Base-by-base conservation (phyloP, 1,140 invertebrate genomes). In the Lepidurus couesii region DNA sequence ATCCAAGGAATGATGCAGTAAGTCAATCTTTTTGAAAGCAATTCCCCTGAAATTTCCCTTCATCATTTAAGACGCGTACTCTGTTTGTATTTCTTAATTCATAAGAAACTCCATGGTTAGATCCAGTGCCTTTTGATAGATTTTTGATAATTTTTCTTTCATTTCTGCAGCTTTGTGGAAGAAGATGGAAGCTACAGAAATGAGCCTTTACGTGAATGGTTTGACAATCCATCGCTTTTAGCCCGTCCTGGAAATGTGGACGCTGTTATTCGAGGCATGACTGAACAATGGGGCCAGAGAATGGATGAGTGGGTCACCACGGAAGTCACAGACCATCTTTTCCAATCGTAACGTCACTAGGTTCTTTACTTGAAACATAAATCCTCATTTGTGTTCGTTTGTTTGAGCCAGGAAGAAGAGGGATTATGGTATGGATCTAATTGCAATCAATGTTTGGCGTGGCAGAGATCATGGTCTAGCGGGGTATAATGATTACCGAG, bases 1-100 rank as follows among this genome's bases (percentile, higher is more conserved):
- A 93, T 96, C 76, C 90, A 92, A 81, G 93, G 93, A 79, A 87
- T 88, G 82, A 87, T 94, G 74, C 88, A 92, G 92, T 93, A 87
- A 88, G 89, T 87, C n/a, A 65, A 65, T 21, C 13, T 13, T 65
- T n/a, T 7, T 21, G 53, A 34, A 34, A 4, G 34, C 2, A 34
- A 34, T 34, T 34, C 34, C 34, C 34, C 3, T 34, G 26, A 34
- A 34, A 34, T 34, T 34, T 0, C 26, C 26, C 26, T 34, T 34
- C 26, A 34, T 34, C 26, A 1, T 47, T 47, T 47, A 10, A 47
- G 45, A 47, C 45, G 45, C 45, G 16, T 47, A 47, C 16, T 47
- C 45, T 47, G 45, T 47, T 11, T 34, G 0, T 34, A 0, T 34
- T 34, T 34, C 2, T 4, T 34, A 3, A 34, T 34, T 34, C 34